These are phyloP conservation scores for Pelodiscus sinensis DNA, from an alignment of 2,113 vertebrate species.

Conservation along the genomic window DNA sequence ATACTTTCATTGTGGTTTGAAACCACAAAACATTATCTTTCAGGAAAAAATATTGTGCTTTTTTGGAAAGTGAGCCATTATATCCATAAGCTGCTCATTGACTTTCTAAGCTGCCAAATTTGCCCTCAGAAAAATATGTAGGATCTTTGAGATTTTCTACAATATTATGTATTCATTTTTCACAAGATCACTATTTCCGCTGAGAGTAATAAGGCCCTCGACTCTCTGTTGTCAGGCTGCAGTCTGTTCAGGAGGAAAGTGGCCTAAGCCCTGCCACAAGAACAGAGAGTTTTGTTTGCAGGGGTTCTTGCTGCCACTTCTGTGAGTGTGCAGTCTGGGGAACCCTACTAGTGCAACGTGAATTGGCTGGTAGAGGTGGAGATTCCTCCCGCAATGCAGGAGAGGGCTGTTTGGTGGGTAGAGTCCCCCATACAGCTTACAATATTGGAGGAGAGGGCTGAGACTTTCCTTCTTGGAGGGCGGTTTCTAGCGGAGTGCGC, in stretches of 20 bases:
- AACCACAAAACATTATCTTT: not conserved
- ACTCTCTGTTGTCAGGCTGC: not conserved
- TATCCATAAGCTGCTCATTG: not conserved
- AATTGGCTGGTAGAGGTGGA: not conserved
- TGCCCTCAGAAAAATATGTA: not conserved
- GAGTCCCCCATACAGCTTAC: not conserved
- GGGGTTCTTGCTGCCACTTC: not conserved
- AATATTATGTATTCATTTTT: not conserved
- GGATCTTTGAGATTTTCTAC: not conserved
- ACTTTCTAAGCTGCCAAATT: not conserved
- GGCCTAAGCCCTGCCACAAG: not conserved
- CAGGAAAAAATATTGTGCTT: not conserved
- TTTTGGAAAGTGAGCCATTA: not conserved
- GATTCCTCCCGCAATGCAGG: not conserved
- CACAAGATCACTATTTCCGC: not conserved
- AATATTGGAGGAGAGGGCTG: not conserved
- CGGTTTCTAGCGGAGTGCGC: too few species aligned
- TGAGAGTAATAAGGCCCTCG: not conserved
- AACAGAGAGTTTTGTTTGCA: not conserved
- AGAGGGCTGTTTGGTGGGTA: not conserved
- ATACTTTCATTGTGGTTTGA: not conserved
- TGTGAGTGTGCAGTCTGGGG: not conserved
- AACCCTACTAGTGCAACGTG: not conserved
- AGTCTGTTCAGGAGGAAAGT: not conserved
- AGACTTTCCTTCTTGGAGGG: not conserved